Evolutionary conservation across 2,113 vertebrate genomes (phyloP).

Genomic region (Caranx melampygus): DNA sequence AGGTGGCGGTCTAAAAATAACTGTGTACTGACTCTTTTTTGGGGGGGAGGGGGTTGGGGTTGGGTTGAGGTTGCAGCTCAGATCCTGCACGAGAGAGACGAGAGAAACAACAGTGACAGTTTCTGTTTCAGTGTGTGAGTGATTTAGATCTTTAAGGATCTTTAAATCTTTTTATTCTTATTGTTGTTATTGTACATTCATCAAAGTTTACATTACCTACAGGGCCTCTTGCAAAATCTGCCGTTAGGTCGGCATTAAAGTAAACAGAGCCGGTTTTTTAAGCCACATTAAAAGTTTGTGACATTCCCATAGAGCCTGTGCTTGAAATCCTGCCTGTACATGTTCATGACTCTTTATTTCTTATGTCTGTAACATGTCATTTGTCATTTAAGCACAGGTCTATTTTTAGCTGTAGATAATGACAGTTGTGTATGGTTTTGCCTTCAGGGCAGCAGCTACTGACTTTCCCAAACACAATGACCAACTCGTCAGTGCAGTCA

Average conservation of each 20-base stretch:
- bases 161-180: no score
- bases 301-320: background rate
- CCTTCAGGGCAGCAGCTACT: conserved; percentile 8
- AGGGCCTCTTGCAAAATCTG: background rate
- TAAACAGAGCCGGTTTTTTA: background rate
- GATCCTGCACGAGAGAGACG: no score
- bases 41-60: no score
- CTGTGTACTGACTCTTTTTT: no score
- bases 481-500: background rate
- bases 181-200: background rate
- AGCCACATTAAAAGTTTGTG: background rate
- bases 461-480: conserved; percentile 1
- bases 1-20: no score
- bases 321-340: background rate
- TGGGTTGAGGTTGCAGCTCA: no score
- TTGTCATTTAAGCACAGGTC: background rate
- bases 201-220: background rate
- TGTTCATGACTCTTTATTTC: background rate
- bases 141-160: no score
- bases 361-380: background rate
- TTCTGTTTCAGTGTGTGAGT: no score
- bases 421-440: background rate
- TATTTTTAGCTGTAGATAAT: background rate
- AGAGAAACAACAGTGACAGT: no score
- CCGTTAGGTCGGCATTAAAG: background rate